These are phyloP conservation scores for Noctua comes DNA, from an alignment of 2,888 invertebrate species.

Conservation along the genomic window DNA sequence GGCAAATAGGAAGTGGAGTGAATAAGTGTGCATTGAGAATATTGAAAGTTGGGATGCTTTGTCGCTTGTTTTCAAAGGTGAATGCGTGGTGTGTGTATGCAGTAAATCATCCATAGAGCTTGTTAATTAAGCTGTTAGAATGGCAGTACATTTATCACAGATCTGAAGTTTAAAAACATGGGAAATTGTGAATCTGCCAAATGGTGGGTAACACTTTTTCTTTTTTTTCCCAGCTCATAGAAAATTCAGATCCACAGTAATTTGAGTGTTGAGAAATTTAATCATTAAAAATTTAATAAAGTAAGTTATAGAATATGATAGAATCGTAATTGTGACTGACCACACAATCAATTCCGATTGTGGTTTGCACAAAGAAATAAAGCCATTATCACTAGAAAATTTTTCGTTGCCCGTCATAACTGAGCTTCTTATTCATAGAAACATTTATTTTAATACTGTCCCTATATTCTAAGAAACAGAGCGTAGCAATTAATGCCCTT, in stretches of 20 bases:
- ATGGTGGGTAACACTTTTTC: not conserved
- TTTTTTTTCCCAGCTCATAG: not conserved
- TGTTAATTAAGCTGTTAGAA: not conserved
- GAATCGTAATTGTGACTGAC: not conserved
- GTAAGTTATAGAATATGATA: not conserved
- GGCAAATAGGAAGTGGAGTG: constrained; percentile 53
- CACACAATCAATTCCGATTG: constrained; percentile 16
- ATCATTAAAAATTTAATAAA: not conserved
- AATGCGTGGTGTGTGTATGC: not conserved
- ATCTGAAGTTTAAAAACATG: not conserved
- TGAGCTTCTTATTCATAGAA: not conserved
- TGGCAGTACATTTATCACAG: not conserved
- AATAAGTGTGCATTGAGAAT: constrained; percentile 17
- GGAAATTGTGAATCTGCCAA: not conserved
- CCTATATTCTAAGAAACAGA: constrained; percentile 11
- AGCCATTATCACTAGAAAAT: not conserved
- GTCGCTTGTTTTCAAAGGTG: not conserved
- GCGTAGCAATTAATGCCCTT: not conserved
- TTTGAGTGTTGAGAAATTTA: not conserved
- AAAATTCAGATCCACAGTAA: not conserved
- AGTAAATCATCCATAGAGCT: not conserved
- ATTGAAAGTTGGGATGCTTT: constrained; percentile 37
- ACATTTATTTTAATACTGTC: constrained; percentile 1
- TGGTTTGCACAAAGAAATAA: not conserved
- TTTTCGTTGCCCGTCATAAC: not conserved